Evolutionary conservation across 2,113 vertebrate genomes (phyloP).

Genomic region (Pterocles gutturalis): DNA sequence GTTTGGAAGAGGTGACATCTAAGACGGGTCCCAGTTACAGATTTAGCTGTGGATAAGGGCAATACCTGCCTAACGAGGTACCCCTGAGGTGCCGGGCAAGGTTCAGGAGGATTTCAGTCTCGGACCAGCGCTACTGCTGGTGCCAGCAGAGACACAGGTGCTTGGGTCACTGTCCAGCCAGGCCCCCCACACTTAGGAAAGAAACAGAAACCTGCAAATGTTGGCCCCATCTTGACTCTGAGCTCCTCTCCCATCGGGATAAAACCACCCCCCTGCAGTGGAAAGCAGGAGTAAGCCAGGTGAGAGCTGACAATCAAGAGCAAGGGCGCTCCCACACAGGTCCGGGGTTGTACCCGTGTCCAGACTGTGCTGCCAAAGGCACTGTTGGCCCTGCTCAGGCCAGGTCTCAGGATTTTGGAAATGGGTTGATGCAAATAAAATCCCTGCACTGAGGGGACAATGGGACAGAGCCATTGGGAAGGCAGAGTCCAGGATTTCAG

Average conservation of each 20-base stretch:
- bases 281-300: not conserved
- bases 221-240: not conserved
- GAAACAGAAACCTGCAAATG: not conserved
- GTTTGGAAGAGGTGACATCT: not conserved
- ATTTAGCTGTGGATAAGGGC: not conserved
- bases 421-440: not conserved
- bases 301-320: not conserved
- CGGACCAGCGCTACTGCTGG: not conserved
- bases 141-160: fast-evolving
- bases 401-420: not conserved
- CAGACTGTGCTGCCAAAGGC: not conserved
- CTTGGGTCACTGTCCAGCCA: not conserved
- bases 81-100: not conserved
- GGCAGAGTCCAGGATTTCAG: not conserved
- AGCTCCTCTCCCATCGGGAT: fast-evolving
- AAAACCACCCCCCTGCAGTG: fast-evolving
- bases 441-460: fast-evolving
- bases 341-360: fast-evolving
- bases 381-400: fast-evolving
- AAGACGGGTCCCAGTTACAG: not conserved
- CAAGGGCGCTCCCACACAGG: not conserved
- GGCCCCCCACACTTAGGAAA: not conserved
- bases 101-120: not conserved
- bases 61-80: not conserved
- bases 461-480: not conserved